Percentiles rank a stretch among this genome's conserved stretches.
These are phyloP conservation scores for Epizoanthus rinbou DNA, from an alignment of 92 coral and sea anemone species.

Conservation along the genomic window DNA sequence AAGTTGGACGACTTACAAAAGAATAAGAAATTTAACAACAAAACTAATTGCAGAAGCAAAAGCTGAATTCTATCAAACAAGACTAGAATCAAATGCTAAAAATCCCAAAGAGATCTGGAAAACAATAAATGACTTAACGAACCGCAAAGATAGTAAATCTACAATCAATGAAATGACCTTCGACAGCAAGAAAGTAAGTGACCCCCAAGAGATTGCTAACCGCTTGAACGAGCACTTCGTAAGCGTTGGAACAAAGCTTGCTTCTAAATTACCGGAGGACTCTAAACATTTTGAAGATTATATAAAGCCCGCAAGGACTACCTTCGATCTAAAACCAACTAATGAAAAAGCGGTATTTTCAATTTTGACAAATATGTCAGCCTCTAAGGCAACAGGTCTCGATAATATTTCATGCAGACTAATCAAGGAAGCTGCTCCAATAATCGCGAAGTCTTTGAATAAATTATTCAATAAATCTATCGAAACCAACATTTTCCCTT, in stretches of 20 bases:
- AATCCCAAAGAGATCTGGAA: slow-evolving; percentile 23
- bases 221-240: no score
- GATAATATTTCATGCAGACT: slow-evolving; percentile 14
- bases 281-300: slow-evolving; percentile 1
- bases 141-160: slow-evolving; percentile 3
- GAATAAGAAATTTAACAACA: slow-evolving; percentile 8
- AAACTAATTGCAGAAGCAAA: slow-evolving; percentile 13
- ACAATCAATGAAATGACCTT: slow-evolving; percentile 28
- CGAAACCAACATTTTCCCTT: slow-evolving; percentile 10
- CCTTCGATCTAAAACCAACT: slow-evolving; percentile 34
- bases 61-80: slow-evolving; percentile 19
- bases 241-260: slow-evolving; percentile 22
- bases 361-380: background rate
- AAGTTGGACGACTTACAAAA: slow-evolving; percentile 15
- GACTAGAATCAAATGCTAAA: slow-evolving; percentile 20
- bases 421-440: slow-evolving; percentile 35
- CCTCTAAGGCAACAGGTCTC: slow-evolving; percentile 33
- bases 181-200: slow-evolving; percentile 10
- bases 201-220: slow-evolving; percentile 33
- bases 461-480: slow-evolving; percentile 12
- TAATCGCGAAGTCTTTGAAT: slow-evolving; percentile 14
- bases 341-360: background rate
- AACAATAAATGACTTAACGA: slow-evolving; percentile 15
- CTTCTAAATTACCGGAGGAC: slow-evolving; percentile 9
- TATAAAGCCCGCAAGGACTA: slow-evolving; percentile 1